phyloP scores from a whole-genome alignment of 2,113 vertebrate genomes.

The Pica pica region DNA sequence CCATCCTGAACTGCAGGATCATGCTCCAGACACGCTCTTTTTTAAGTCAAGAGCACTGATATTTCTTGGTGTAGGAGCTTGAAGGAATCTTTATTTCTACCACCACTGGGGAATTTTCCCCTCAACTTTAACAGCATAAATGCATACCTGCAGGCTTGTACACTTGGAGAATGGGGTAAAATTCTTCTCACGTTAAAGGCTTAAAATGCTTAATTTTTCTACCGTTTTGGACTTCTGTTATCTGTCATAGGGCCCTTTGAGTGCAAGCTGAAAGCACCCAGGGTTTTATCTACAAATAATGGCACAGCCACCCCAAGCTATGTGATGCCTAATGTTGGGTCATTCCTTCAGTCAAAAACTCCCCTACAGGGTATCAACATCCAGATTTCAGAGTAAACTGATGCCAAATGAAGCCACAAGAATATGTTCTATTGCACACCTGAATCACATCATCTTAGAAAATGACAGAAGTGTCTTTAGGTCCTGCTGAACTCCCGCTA shows the following conservation, averaged over 20 bases:
- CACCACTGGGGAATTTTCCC: background rate
- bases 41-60: background rate
- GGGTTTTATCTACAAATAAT: background rate
- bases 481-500: background rate
- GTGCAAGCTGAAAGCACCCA: background rate
- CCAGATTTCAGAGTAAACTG: background rate
- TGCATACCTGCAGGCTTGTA: background rate
- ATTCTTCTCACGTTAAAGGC: background rate
- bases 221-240: background rate
- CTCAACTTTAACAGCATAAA: background rate
- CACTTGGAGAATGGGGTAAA: background rate
- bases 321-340: background rate
- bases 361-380: background rate
- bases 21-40: background rate
- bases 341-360: background rate
- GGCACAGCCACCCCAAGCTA: background rate
- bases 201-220: background rate
- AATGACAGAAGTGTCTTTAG: background rate
- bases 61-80: background rate
- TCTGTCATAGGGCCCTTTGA: background rate
- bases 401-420: background rate
- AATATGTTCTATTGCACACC: background rate
- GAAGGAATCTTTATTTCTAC: background rate
- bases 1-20: background rate
- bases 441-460: background rate